Percentiles rank a stretch among this genome's conserved stretches.
These are phyloP conservation scores for Apis dorsata DNA, from an alignment of 1,140 invertebrate genomes.

Conservation along the genomic window DNA sequence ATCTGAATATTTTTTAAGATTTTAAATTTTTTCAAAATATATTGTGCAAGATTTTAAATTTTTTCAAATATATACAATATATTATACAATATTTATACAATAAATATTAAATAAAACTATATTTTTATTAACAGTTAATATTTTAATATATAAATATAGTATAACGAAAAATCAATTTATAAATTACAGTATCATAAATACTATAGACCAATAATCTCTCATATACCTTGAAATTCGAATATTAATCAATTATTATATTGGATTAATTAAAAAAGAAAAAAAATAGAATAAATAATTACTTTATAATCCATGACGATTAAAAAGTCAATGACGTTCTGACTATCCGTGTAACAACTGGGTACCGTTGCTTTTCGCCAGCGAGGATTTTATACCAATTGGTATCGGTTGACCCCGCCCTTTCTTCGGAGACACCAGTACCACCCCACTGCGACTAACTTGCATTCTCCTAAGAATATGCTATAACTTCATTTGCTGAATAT, in stretches of 20 bases:
- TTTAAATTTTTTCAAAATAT: too few species aligned
- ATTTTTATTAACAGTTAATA: too few species aligned
- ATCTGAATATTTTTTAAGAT: too few species aligned
- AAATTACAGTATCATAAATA: too few species aligned
- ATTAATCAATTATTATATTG: not conserved
- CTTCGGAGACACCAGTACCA: not conserved
- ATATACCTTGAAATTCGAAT: too few species aligned
- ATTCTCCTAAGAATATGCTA: not conserved
- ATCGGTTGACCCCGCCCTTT: constrained; percentile 55
- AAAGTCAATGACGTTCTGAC: constrained; percentile 43
- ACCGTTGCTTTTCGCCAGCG: constrained; percentile 33
- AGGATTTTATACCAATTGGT: constrained; percentile 68
- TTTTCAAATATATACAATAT: too few species aligned
- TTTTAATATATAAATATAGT: too few species aligned
- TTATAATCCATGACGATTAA: constrained; percentile 65
- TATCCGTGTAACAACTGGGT: constrained; percentile 57
- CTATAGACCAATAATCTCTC: too few species aligned
- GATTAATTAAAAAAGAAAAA: not conserved
- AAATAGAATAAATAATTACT: constrained; percentile 54
- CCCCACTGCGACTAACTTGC: constrained; percentile 1
- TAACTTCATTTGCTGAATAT: not conserved
- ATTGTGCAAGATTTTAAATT: too few species aligned
- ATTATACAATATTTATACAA: too few species aligned
- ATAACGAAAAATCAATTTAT: too few species aligned
- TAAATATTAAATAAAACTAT: too few species aligned